Evolutionary conservation across 1,140 invertebrate genomes (phyloP), one percentile per base, ranked within the genome.

Genomic region (Heliconius melpomene): DNA sequence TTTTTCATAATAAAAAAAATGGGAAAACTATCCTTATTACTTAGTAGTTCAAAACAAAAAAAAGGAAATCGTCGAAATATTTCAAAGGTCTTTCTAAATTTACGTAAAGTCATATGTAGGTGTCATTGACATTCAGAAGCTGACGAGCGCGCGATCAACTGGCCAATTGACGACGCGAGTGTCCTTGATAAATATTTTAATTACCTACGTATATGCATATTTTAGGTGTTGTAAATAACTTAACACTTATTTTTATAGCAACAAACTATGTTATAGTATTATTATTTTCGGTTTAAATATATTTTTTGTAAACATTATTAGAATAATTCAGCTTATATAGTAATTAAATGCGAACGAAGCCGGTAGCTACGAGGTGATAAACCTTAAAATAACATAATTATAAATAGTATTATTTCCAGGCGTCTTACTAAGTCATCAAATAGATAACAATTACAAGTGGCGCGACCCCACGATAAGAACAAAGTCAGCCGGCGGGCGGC

Each of bases 391-490:
- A 70, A 80, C n/a, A 23, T 73, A 73, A n/a, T 79, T 46, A 81
- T 70, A 71, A 72, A 72, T 40, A 72, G 71, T 72, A 72, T 57
- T 60, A 80, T 76, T 80, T 75, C 72, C 75, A 74, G 72, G 72
- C 74, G 46, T 73, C 52, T 90, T 86, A 88, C 79, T 79, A 57
- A 86, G 81, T 80, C 87, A 88, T 88, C 85, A 84, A 86, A 83
- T 75, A 84, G 84, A 83, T 85, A 85, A 72, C 83, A 81, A 88
- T 83, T 87, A 82, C 73, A 81, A 81, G 66, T 81, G 77, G 82
- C 80, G 74, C 85, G 91, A 90, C 87, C 87, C 87, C 82, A 23
- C 81, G 90, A 93, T 92, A 91, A 90, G 72, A 78, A 90, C 83
- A 89, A 90, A 91, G 86, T 85, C 85, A 81, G 83, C 84, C 83